These are phyloP conservation scores for Salpingus planirostris DNA, from an alignment of 2,888 invertebrate species.

Conservation along the genomic window DNA sequence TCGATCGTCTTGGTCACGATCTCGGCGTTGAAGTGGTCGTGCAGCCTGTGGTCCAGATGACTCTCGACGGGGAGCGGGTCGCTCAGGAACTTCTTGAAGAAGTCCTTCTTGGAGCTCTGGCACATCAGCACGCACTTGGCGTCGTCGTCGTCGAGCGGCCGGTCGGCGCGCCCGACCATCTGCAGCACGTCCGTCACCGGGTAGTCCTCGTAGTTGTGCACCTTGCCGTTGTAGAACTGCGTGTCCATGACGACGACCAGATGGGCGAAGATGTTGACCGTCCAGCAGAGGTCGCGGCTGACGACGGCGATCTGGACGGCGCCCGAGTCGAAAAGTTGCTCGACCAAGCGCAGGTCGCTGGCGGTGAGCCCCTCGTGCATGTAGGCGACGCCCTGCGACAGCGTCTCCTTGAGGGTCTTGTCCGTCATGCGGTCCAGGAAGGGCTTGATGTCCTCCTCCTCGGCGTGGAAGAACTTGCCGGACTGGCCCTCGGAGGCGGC, in stretches of 20 bases:
- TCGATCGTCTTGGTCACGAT: slow-evolving; percentile 99
- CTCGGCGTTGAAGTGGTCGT: slow-evolving; percentile 99
- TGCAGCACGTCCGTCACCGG: slow-evolving; percentile 95
- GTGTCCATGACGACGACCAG: slow-evolving; percentile 97
- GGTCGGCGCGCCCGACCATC: slow-evolving; percentile 95
- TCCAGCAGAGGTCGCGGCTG: slow-evolving; percentile 88
- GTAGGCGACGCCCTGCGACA: slow-evolving; percentile 93
- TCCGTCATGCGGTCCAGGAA: slow-evolving; percentile 83
- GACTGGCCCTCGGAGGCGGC: slow-evolving; percentile 84
- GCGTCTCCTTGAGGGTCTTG: slow-evolving; percentile 84
- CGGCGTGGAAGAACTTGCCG: slow-evolving; percentile 82
- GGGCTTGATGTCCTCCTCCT: slow-evolving; percentile 77
- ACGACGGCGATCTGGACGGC: slow-evolving; percentile 91
- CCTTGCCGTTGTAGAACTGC: slow-evolving; percentile 78
- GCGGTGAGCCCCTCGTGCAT: slow-evolving; percentile 88
- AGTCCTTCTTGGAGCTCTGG: slow-evolving; percentile 95
- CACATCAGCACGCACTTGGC: slow-evolving; percentile 95
- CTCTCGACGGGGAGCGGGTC: slow-evolving; percentile 97
- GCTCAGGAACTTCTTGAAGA: slow-evolving; percentile 95
- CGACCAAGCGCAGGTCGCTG: slow-evolving; percentile 81
- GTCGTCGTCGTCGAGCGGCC: slow-evolving; percentile 85
- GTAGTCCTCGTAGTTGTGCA: slow-evolving; percentile 91
- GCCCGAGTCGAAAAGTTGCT: slow-evolving; percentile 86
- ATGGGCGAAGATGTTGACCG: slow-evolving; percentile 80
- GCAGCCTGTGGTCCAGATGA: slow-evolving; percentile 93